Evolutionary conservation across 1,140 invertebrate genomes (phyloP), one percentile per base, ranked within the genome.

Genomic region (Stenopsyche tienmushanensis): DNA sequence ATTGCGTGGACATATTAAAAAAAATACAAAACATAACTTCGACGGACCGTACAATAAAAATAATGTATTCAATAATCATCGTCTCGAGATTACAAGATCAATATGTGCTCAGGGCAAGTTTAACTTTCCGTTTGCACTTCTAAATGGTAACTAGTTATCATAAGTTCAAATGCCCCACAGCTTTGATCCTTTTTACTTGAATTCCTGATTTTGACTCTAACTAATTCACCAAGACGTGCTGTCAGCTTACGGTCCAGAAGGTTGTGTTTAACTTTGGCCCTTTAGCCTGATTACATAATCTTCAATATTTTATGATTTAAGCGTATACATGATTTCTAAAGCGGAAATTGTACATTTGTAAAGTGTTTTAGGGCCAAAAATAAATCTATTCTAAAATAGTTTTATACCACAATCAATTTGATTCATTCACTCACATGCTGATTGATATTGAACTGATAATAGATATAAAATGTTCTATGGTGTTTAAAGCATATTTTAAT

Each of bases 241-340:
- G 50, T 53, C 50, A 53, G 50, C 50, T 20, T n/a, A n/a, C 17
- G 9, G 53, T 9, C 29, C 10, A 10, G 34, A 42, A 23, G 10
- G 39, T 20, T 18, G 21, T 41, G 39, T 57, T 57, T 57, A 57
- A 57, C 54, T 57, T 57, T 41, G 39, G 42, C 39, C 54, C 34
- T 5, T 13, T 7, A 34, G 5, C 13, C 29, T 34, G 29, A 34
- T 34, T 34, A 34, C 13, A 7, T 34, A 34, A 13, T 34, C 29
- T 5, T 34, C 29, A n/a, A n/a, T n/a, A n/a, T n/a, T n/a, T n/a
- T n/a, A n/a, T n/a, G n/a, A n/a, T n/a, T n/a, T n/a, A n/a, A n/a
- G n/a, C n/a, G n/a, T n/a, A n/a, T n/a, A n/a, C n/a, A n/a, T n/a
- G n/a, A n/a, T n/a, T n/a, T n/a, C n/a, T n/a, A n/a, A n/a, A n/a